phyloP scores from a whole-genome alignment of 2,113 vertebrate species.

The Kryptolebias marmoratus region DNA sequence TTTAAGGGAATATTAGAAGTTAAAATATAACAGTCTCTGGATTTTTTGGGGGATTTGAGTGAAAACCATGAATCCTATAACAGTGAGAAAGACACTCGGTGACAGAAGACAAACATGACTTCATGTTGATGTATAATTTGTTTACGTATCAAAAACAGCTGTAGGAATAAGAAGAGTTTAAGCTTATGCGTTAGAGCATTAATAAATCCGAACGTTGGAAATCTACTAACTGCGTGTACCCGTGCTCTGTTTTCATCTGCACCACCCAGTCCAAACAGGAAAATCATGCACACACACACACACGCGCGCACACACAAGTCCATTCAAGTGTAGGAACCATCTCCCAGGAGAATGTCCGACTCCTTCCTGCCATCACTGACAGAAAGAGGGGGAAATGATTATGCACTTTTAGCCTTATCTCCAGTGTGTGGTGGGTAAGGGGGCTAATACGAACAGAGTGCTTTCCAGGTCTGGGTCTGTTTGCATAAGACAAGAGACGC shows the following conservation, averaged over 20 bases:
- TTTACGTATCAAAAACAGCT: no score
- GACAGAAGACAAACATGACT: no score
- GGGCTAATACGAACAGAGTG: constrained; percentile 76
- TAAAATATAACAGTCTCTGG: no score
- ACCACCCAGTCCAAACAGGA: constrained; percentile 43
- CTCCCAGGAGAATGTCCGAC: constrained; percentile 55
- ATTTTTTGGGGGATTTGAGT: no score
- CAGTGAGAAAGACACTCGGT: no score
- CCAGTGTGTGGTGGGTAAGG: constrained; percentile 45
- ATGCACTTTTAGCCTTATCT: constrained; percentile 74
- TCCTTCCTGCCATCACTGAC: constrained; percentile 65
- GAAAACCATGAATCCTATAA: no score
- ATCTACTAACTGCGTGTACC: constrained; percentile 38
- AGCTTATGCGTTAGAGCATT: no score
- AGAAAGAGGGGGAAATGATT: constrained; percentile 60
- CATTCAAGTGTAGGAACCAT: constrained; percentile 48
- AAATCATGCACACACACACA: constrained; percentile 29
- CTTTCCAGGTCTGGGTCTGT: constrained; percentile 64
- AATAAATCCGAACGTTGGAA: constrained; percentile 1
- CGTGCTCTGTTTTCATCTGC: constrained; percentile 55
- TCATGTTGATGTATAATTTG: no score
- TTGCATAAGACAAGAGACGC: constrained; percentile 50
- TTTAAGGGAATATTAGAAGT: no score
- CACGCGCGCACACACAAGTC: constrained; percentile 31
- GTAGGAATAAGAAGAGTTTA: no score